A percentile compares a stretch with the other conserved stretches of the same genome.
phyloP scores from a whole-genome alignment of 2,888 invertebrate species.

The Himalopsyche tibetana region DNA sequence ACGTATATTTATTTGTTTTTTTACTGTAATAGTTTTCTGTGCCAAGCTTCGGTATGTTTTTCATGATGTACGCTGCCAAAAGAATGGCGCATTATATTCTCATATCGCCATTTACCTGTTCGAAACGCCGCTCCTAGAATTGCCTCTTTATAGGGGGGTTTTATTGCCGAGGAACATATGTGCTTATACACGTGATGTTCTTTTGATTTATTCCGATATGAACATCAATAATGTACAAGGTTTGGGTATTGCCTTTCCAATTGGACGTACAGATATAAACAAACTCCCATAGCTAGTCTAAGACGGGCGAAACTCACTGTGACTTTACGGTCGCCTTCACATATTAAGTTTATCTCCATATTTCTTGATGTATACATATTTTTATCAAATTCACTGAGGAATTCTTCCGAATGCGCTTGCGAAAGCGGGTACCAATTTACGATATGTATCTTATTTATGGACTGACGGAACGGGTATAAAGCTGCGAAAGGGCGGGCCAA shows the following conservation, averaged over 20 bases:
- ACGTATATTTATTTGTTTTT: too few relatives aligned
- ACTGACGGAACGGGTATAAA: slow-evolving; percentile 44
- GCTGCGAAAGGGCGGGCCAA: neutral
- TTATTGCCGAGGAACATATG: slow-evolving; percentile 44
- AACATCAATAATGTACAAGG: slow-evolving; percentile 57
- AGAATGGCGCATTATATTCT: too few relatives aligned
- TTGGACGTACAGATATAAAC: slow-evolving; percentile 55
- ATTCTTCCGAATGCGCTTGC: neutral
- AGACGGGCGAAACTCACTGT: slow-evolving; percentile 24
- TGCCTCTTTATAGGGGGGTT: slow-evolving; percentile 9
- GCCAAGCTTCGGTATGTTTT: too few relatives aligned
- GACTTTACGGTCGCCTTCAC: slow-evolving; percentile 64
- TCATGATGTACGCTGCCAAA: too few relatives aligned
- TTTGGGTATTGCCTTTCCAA: slow-evolving; percentile 38
- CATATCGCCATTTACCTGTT: too few relatives aligned
- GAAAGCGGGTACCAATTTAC: slow-evolving; percentile 58
- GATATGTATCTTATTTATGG: slow-evolving; percentile 58
- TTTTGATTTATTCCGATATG: slow-evolving; percentile 61
- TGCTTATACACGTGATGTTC: slow-evolving; percentile 47
- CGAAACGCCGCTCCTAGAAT: too few relatives aligned
- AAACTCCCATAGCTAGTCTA: slow-evolving; percentile 46
- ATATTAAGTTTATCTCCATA: slow-evolving; percentile 59
- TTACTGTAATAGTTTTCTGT: too few relatives aligned
- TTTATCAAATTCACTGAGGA: slow-evolving; percentile 38
- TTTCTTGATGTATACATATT: slow-evolving; percentile 1